Conservation (phyloP, 2,797 vertebrate species). For the Buceros bicornis region DNA sequence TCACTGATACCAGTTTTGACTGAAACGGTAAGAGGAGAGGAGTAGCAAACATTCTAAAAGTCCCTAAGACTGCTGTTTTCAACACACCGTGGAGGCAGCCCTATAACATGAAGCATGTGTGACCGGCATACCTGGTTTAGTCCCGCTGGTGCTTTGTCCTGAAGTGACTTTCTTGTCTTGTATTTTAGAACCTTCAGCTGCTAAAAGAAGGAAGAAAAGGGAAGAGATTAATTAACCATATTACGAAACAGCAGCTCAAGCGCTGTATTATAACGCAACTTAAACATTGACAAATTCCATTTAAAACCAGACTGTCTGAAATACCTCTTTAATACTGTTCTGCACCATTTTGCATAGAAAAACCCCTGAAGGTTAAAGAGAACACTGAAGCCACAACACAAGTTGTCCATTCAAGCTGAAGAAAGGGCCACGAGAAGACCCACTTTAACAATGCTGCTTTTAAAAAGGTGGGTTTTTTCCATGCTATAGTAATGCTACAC, state of each 20-base stretch:
- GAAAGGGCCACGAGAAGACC: not conserved
- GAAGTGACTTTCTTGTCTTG: constrained; percentile 81
- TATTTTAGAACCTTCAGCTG: constrained; percentile 72
- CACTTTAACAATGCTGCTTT: not conserved
- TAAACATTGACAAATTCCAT: not conserved
- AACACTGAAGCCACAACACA: not conserved
- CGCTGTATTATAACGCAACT: not conserved
- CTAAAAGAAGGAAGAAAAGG: constrained; percentile 49
- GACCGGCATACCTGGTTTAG: constrained; percentile 76
- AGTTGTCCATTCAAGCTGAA: not conserved
- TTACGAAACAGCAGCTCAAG: not conserved
- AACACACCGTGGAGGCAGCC: not conserved
- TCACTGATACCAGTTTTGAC: not conserved
- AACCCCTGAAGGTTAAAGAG: not conserved
- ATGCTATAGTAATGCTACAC: not conserved
- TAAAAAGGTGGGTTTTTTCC: not conserved
- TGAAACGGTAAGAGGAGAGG: not conserved
- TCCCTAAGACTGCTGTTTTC: not conserved
- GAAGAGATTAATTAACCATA: constrained; percentile 6
- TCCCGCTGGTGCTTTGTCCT: constrained; percentile 72
- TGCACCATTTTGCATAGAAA: not conserved
- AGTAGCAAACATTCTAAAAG: not conserved
- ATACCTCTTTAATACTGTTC: not conserved
- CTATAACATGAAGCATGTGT: not conserved
- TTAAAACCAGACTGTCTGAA: not conserved